phyloP scores from a whole-genome alignment of 2,797 vertebrate genomes.

The Geotrypetes seraphini region DNA sequence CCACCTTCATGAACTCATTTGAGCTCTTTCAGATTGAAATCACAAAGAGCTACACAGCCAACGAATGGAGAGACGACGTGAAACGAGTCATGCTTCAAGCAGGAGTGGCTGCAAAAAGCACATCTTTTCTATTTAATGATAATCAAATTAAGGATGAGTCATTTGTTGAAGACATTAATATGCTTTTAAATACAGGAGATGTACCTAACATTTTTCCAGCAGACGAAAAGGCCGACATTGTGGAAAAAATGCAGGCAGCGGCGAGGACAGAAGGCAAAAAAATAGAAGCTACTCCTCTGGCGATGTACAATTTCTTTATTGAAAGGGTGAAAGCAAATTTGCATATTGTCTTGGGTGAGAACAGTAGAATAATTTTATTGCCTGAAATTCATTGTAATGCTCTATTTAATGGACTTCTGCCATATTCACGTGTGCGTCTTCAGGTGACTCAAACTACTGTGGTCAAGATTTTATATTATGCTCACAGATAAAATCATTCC shows the following conservation, averaged over 20 bases:
- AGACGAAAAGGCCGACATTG: slow-evolving; percentile 80
- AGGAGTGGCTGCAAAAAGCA: slow-evolving; percentile 57
- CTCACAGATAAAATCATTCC: too few species aligned
- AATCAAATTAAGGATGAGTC: slow-evolving; percentile 85
- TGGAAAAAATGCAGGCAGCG: slow-evolving; percentile 77
- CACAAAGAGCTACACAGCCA: slow-evolving; percentile 68
- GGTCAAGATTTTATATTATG: too few species aligned
- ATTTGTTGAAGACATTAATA: slow-evolving; percentile 83
- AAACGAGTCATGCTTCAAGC: slow-evolving; percentile 80
- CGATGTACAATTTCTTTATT: slow-evolving; percentile 84
- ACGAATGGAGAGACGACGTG: slow-evolving; percentile 80
- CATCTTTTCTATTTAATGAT: slow-evolving; percentile 78
- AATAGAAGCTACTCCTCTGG: slow-evolving; percentile 72
- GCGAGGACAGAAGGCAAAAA: slow-evolving; percentile 67
- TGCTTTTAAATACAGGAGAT: slow-evolving; percentile 83
- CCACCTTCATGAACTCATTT: slow-evolving; percentile 73
- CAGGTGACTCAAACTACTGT: too few species aligned
- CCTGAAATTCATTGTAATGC: too few species aligned
- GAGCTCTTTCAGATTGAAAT: slow-evolving; percentile 86
- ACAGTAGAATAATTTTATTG: not conserved
- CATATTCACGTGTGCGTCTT: too few species aligned
- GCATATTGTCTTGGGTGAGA: slow-evolving; percentile 82
- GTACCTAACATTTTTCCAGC: slow-evolving; percentile 83
- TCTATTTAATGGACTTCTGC: too few species aligned
- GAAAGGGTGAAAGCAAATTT: slow-evolving; percentile 83